Base-by-base conservation (phyloP, 2,113 vertebrate species). In the Clarias batrachus region DNA sequence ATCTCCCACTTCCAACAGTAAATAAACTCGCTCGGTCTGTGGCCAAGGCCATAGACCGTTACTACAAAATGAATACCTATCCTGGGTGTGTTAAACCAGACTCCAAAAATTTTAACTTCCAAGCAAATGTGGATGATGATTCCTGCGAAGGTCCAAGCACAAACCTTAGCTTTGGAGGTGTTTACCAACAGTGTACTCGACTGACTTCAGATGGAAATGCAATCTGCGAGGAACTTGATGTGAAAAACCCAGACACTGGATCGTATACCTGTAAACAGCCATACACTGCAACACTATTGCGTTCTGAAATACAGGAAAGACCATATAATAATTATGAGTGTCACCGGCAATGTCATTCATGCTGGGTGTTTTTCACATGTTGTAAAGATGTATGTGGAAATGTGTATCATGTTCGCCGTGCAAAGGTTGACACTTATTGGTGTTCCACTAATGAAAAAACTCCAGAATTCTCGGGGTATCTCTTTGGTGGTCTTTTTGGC, bases 141-240 rank as follows among this genome's bases (percentile, higher is more conserved):
- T 97, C 97, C 7, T 99, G 97, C 0, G 0, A 94, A 0, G 97
- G 96, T 11, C 89, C 93, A 0, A 87, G 88, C 70, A 94, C 92
- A 84, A 99, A 98, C 87, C 96, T 98, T 88, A 97, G 96, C 86
- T 96, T 99, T 0, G 97, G 97, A 0, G 97, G 97, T 0, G 90
- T 96, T 82, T 99, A 95, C 87, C 97, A 98, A 90, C 16, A 91
- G 52, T 99, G 97, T 21, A 9, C 14, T 0, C 66, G 84, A 3
- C 1, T 95, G 25, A 96, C 91, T 0, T 9, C 13, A 0, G 92
- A 95, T 37, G 85, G 89, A 2, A 30, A 8, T 0, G 52, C 0
- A 0, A 91, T 98, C 0, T 99, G 97, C 89, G 90, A 37, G 23
- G 77, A 78, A 0, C 89, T 97, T 41, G 93, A 92, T 57, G 95